Evolutionary conservation across 2,113 vertebrate species (phyloP), one percentile per base, ranked within the genome.

Genomic region (Muscicapa adusta): DNA sequence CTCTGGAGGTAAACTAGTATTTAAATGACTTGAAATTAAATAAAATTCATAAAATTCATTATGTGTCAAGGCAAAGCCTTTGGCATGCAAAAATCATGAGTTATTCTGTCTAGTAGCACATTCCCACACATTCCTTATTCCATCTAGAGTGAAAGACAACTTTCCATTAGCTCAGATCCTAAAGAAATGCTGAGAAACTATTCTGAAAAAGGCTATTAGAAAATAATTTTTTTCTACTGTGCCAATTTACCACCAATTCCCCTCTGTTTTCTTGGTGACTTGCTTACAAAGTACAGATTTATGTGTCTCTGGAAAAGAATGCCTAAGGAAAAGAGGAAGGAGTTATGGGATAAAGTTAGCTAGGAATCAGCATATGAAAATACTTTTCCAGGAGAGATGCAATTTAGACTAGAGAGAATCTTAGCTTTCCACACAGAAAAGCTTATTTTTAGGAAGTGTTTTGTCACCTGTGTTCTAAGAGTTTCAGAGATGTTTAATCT

Each of bases 1-100:
- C 84, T 91, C 79, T 94, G 65, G 78, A 93, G 85, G 71, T 92
- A 93, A 96, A 94, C 72, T 66, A 85, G 45, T 75, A 61, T 95
- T 93, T 88, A 94, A 92, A 57, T 51, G 93, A 91, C 76, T 91
- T 95, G 78, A 90, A 96, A 95, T 91, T 20, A n/a, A n/a, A n/a
- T n/a, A n/a, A n/a, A n/a, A n/a, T n/a, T n/a, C n/a, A n/a, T 89
- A 95, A 85, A 88, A 87, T 67, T 87, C 40, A 85, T 95, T 88
- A 76, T 60, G 45, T 84, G 75, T 74, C 80, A 91, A 87, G 56
- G 29, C 26, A 92, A 96, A 93, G 81, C 88, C 80, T 96, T 83
- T 62, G 89, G 62, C 81, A 77, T 73, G 66, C 68, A 93, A 88
- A 85, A 86, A 71, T 51, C 83, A 90, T 62, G 72, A 91, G 71